Base-by-base conservation (phyloP, 2,888 invertebrate species). In the Masnerella sp. region DNA sequence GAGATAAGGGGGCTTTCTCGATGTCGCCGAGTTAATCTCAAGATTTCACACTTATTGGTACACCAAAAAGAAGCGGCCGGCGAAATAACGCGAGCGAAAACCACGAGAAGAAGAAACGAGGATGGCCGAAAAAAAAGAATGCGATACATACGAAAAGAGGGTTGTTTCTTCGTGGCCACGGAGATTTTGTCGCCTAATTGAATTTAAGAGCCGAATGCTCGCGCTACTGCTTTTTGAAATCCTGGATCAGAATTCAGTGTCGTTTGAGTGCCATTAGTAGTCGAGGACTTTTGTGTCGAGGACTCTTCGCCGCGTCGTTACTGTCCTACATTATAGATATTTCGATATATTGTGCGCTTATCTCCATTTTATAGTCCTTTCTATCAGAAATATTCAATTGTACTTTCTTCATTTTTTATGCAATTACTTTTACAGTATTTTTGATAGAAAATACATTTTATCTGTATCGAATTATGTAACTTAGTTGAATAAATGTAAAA, bases 151-250 rank as follows among this genome's bases (percentile, higher is more conserved):
- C 62, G 73, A 68, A 73, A 69, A 64, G 69, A 47, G 68, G 49
- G 52, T 65, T 54, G 59, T 32, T 65, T 59, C 59, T 65, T 73
- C 76, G 74, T 76, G 80, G 79, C 74, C 75, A 78, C 67, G 75
- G 72, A 83, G 84, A 83, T 84, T 84, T 83, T 79, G 79, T 82
- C 78, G 82, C 81, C 82, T 84, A 84, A 84, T 84, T 84, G 84
- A 84, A 84, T 84, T 84, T 84, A 84, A 82, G 84, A 84, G 81
- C 81, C 77, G 78, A 59, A 28, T 25, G n/a, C 52, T 42, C 42
- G 56, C 47, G 62, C 70, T 80, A 76, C 78, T 72, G 80, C 78
- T 78, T 81, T 79, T 79, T 52, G 77, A 80, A 80, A 78, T 80
- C 79, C 49, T 77, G 81, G 80, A 79, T 80, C 83, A 81, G 82